A percentile compares a stretch with the other conserved stretches of the same genome.
phyloP scores from a whole-genome alignment of 2,797 vertebrate genomes.

The Onychomys arenicola region DNA sequence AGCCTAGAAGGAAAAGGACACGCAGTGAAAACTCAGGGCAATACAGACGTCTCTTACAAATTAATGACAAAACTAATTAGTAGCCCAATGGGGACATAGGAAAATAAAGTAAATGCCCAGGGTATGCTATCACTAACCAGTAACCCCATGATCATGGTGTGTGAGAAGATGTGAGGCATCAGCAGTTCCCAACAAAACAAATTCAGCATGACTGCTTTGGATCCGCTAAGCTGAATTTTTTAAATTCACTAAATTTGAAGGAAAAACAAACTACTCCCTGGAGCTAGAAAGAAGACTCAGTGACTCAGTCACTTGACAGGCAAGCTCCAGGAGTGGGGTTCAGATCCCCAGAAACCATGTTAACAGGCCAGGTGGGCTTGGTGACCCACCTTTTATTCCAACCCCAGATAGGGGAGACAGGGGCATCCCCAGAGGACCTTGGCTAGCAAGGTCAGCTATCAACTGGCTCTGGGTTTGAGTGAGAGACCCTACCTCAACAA shows the following conservation, averaged over 20 bases:
- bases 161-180: not conserved
- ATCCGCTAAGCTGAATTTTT: not conserved
- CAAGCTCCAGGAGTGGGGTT: not conserved
- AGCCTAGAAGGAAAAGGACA: not conserved
- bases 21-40: not conserved
- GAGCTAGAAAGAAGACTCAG: not conserved
- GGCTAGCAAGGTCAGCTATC: too few species aligned
- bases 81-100: not conserved
- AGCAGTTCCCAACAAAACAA: not conserved
- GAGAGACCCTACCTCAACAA: not conserved
- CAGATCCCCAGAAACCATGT: not conserved
- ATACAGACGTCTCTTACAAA: not conserved
- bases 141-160: not conserved
- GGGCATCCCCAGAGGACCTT: not conserved
- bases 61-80: not conserved
- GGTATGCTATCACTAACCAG: not conserved
- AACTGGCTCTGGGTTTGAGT: not conserved
- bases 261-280: not conserved
- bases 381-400: not conserved
- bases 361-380: not conserved
- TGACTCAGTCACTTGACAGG: too few species aligned
- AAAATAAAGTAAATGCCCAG: not conserved
- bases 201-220: not conserved
- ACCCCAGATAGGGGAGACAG: too few species aligned
- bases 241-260: slow-evolving; percentile 14